Conservation (phyloP, 2,888 invertebrate genomes). For the Bombylius major region DNA sequence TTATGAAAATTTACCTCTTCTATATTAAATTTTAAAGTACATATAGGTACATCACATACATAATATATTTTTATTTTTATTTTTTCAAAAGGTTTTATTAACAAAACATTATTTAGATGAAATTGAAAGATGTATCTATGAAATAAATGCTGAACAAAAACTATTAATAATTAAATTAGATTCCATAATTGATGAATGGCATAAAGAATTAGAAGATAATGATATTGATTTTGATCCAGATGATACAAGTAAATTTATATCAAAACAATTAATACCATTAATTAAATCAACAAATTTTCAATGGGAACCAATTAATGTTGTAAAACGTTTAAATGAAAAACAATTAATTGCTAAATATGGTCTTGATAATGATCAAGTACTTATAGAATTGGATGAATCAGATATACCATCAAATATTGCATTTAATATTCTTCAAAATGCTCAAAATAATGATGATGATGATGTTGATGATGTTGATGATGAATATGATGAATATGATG, state of each 20-base stretch:
- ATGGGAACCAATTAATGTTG: slow-evolving; percentile 23
- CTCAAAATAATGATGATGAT: no score
- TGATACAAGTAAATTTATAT: slow-evolving; percentile 22
- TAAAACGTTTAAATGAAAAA: slow-evolving; percentile 22
- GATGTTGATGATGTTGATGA: no score
- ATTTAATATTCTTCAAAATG: no score
- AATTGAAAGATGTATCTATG: slow-evolving; percentile 28
- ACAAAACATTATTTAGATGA: slow-evolving; percentile 20
- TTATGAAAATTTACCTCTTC: no score
- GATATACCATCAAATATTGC: no score
- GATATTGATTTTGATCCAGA: slow-evolving; percentile 19
- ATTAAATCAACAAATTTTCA: slow-evolving; percentile 20
- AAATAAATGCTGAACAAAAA: slow-evolving; percentile 32
- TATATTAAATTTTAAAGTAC: no score
- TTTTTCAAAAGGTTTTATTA: not conserved
- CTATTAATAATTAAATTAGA: slow-evolving; percentile 24
- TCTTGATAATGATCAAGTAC: not conserved
- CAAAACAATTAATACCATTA: slow-evolving; percentile 22
- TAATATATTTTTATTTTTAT: not conserved
- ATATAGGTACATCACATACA: no score
- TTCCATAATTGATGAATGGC: slow-evolving; percentile 23
- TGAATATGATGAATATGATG: no score
- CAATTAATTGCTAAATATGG: slow-evolving; percentile 25
- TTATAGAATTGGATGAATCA: not conserved
- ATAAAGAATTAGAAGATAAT: slow-evolving; percentile 17